These are phyloP conservation scores for Scolopax rusticola DNA, from an alignment of 2,797 vertebrate species.

Conservation along the genomic window DNA sequence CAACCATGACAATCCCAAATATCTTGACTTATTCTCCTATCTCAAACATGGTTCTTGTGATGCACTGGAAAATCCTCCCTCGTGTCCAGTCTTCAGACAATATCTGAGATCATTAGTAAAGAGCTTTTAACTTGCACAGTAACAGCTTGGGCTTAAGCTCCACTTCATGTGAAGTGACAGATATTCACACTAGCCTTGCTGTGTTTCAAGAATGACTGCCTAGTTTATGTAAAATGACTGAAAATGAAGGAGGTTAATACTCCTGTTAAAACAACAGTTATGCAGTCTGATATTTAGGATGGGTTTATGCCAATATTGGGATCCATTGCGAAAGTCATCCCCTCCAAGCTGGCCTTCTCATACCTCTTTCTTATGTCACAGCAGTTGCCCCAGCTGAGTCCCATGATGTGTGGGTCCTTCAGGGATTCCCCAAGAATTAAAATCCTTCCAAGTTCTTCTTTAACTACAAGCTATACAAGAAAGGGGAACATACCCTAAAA, in stretches of 20 bases:
- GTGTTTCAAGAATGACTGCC: neutral
- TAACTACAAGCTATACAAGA: neutral
- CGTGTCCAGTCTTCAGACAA: neutral
- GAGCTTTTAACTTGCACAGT: neutral
- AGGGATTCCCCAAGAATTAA: neutral
- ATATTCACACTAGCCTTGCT: neutral
- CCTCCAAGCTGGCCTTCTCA: fast-evolving
- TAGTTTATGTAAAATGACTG: neutral
- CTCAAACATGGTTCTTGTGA: neutral
- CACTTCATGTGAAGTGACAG: neutral
- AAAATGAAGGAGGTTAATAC: neutral
- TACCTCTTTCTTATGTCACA: neutral
- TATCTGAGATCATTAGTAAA: neutral
- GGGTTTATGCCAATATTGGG: neutral
- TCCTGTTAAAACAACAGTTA: neutral
- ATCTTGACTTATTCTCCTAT: neutral
- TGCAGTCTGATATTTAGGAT: neutral
- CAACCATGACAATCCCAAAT: fast-evolving
- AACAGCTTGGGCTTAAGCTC: neutral
- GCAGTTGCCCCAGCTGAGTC: neutral
- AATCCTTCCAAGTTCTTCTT: neutral
- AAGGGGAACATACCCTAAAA: neutral
- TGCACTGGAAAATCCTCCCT: neutral
- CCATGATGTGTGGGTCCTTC: neutral
- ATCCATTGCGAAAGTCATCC: neutral